These are phyloP conservation scores for Cetonia aurata DNA, from an alignment of 2,888 invertebrate genomes.

Conservation along the genomic window DNA sequence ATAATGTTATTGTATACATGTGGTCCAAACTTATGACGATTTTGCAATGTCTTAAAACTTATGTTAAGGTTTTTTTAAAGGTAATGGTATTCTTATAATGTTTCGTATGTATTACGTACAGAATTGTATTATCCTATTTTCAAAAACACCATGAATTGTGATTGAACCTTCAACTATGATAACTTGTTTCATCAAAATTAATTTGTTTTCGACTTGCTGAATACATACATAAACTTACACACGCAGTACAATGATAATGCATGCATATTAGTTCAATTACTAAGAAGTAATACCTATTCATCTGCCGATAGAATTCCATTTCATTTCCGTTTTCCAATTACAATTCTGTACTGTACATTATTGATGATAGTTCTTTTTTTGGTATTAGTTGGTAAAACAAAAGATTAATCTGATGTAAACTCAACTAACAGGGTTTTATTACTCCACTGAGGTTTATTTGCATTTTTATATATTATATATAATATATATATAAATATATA, in stretches of 20 bases:
- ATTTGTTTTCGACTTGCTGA: slow-evolving; percentile 10
- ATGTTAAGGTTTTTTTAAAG: slow-evolving; percentile 53
- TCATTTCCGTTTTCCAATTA: slow-evolving; percentile 22
- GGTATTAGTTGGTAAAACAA: slow-evolving; percentile 48
- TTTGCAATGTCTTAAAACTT: slow-evolving; percentile 55
- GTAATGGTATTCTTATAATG: slow-evolving; percentile 48
- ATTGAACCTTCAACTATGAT: slow-evolving; percentile 18
- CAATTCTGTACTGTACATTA: slow-evolving; percentile 48
- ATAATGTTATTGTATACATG: slow-evolving; percentile 46
- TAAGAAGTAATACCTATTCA: neutral
- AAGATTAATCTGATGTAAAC: slow-evolving; percentile 54
- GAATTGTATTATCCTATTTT: slow-evolving; percentile 48
- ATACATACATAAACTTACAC: neutral
- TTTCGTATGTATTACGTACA: slow-evolving; percentile 49
- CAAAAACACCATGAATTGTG: too few relatives aligned
- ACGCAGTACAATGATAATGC: neutral
- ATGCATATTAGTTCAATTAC: slow-evolving; percentile 42
- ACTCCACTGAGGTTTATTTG: slow-evolving; percentile 53
- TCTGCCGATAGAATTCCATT: slow-evolving; percentile 20
- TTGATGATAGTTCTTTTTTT: slow-evolving; percentile 47
- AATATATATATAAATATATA: slow-evolving; percentile 41
- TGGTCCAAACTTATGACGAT: slow-evolving; percentile 58
- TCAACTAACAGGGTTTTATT: slow-evolving; percentile 56
- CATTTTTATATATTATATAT: slow-evolving; percentile 49
- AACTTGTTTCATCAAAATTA: neutral